Evolutionary conservation across 2,797 vertebrate genomes (phyloP).

Genomic region (Scolopax rusticola): DNA sequence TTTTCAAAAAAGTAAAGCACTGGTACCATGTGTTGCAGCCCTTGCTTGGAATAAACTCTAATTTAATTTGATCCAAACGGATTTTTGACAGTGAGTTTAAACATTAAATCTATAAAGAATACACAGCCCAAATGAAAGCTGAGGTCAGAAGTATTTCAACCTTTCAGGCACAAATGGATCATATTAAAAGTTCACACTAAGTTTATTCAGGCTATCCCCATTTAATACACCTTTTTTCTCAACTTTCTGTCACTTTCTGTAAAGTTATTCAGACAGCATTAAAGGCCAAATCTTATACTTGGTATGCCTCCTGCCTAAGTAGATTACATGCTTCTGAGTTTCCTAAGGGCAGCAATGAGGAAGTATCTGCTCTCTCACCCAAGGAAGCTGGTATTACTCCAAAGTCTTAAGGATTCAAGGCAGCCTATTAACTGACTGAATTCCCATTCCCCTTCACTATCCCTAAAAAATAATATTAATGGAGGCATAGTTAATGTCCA

Average conservation of each 20-base stretch:
- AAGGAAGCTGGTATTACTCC: background rate
- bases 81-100: background rate
- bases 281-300: background rate
- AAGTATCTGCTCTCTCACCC: constrained; percentile 11
- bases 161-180: background rate
- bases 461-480: background rate
- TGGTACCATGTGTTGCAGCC: background rate
- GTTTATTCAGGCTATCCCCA: background rate
- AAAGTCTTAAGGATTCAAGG: background rate
- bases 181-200: background rate
- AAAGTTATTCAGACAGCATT: background rate
- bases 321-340: background rate
- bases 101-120: background rate
- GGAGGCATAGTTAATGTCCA: background rate
- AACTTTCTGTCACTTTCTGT: background rate
- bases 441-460: background rate
- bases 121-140: background rate
- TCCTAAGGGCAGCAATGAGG: constrained; percentile 32
- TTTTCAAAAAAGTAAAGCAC: background rate
- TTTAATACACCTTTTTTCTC: background rate
- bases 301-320: background rate
- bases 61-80: background rate
- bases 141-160: background rate
- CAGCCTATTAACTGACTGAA: background rate
- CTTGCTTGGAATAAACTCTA: background rate